Evolutionary conservation across 2,797 vertebrate species (phyloP), one percentile per base, ranked within the genome.

Genomic region (Spinus pinus): DNA sequence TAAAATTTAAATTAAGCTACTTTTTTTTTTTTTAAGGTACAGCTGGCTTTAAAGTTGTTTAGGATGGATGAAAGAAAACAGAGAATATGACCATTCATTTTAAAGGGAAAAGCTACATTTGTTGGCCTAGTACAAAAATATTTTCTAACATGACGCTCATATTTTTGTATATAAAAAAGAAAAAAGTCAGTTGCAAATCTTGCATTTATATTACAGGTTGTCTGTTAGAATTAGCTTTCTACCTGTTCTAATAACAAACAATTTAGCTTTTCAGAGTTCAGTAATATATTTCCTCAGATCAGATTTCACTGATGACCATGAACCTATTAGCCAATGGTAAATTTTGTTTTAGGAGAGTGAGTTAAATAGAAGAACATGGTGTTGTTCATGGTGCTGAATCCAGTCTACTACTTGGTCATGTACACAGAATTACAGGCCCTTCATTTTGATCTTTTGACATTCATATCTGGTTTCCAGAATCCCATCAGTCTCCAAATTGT

Each of bases 301-400:
- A 60, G 19, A 42, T 39, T 81, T 84, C 39, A 31, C 12, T 21
- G 25, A 35, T 65, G 30, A 22, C 8, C 19, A 6, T 22, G 31
- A 81, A 49, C 39, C 24, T 33, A 24, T 31, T 53, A 35, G 42
- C 47, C n/a, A 69, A 15, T 10, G 14, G 65, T 24, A 57, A 61
- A 44, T 65, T 79, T 61, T 62, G 10, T 24, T 84, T 73, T 57
- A 84, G 37, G 14, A 27, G 58, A 73, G 12, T 23, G 39, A 60
- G 14, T 54, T 51, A 58, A 79, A 24, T 57, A 58, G 42, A 27
- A 80, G 16, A 49, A 27, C 12, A 19, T 3, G 30, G 33, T 95
- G 67, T 31, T 94, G 86, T 94, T 94, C 70, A 28, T 93, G 88
- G 86, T 96, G 80, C 93, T 95, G 86, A 95, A 94, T 80, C 24